phyloP scores from a whole-genome alignment of 2,113 vertebrate genomes.

The Melanostigma gelatinosum region DNA sequence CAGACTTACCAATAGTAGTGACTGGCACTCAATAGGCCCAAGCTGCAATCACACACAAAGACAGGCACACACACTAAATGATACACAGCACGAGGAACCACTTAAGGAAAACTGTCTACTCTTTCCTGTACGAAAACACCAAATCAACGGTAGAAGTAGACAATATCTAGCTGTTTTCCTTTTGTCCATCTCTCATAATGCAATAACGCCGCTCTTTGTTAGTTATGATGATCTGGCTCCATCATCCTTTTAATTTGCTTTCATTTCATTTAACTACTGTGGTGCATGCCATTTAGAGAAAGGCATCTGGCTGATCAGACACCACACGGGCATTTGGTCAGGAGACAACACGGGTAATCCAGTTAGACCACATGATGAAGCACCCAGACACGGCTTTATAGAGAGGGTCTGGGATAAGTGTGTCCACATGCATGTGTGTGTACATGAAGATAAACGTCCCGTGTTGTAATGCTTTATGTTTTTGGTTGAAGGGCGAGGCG shows the following conservation, averaged over 20 bases:
- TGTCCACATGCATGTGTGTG: conserved; percentile 23
- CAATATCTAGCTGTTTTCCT: conserved; percentile 39
- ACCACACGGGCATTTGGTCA: conserved; percentile 66
- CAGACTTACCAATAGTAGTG: conserved; percentile 61
- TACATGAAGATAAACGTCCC: not conserved
- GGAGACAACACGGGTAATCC: conserved; percentile 58
- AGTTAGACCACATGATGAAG: conserved; percentile 55
- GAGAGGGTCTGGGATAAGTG: conserved; percentile 19
- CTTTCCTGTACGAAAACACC: conserved; percentile 22
- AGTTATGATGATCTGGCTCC: conserved; percentile 54
- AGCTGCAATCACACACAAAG: conserved; percentile 56
- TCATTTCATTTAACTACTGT: conserved; percentile 73
- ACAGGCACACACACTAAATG: conserved; percentile 34
- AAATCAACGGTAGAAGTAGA: conserved; percentile 19
- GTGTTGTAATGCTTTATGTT: conserved; percentile 58
- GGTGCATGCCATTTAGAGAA: conserved; percentile 64
- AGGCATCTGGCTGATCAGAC: conserved; percentile 72
- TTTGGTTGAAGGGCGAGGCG: conserved; percentile 85
- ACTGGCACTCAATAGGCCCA: conserved; percentile 62
- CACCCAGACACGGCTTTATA: conserved; percentile 58
- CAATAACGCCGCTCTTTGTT: conserved; percentile 66
- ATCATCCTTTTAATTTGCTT: conserved; percentile 78
- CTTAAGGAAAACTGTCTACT: not conserved
- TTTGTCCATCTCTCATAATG: conserved; percentile 59
- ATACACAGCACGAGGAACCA: conserved; percentile 10